Evolutionary conservation across 2,797 vertebrate genomes (phyloP).

Genomic region (Tolypeutes matacus): DNA sequence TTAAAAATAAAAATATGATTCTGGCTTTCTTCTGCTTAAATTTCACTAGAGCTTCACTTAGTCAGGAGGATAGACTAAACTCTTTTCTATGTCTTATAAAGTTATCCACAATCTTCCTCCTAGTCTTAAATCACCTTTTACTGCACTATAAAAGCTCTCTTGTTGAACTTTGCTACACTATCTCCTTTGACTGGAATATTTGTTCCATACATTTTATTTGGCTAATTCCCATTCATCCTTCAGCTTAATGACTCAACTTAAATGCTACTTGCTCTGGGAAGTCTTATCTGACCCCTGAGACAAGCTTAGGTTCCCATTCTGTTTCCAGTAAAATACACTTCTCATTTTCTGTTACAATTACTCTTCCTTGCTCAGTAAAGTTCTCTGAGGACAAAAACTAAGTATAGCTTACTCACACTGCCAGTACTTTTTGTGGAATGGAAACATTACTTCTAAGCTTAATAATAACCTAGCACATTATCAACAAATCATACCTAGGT

Average conservation of each 20-base stretch:
- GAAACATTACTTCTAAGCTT: neutral
- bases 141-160: neutral
- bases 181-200: neutral
- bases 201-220: neutral
- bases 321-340: neutral
- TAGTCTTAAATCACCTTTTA: neutral
- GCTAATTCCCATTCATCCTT: neutral
- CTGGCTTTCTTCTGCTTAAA: neutral
- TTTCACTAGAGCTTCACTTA: neutral
- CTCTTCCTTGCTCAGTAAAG: neutral
- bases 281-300: neutral
- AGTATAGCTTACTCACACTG: neutral
- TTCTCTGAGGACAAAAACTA: neutral
- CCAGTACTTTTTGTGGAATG: neutral
- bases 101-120: neutral
- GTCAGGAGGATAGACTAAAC: neutral
- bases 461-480: neutral
- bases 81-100: neutral
- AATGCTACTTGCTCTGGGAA: neutral
- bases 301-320: neutral
- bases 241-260: neutral
- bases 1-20: neutral
- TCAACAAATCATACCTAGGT: neutral
- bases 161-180: neutral
- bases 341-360: neutral